Evolutionary conservation across 2,888 invertebrate genomes (phyloP).

Genomic region (Alviniconcha strummeri): DNA sequence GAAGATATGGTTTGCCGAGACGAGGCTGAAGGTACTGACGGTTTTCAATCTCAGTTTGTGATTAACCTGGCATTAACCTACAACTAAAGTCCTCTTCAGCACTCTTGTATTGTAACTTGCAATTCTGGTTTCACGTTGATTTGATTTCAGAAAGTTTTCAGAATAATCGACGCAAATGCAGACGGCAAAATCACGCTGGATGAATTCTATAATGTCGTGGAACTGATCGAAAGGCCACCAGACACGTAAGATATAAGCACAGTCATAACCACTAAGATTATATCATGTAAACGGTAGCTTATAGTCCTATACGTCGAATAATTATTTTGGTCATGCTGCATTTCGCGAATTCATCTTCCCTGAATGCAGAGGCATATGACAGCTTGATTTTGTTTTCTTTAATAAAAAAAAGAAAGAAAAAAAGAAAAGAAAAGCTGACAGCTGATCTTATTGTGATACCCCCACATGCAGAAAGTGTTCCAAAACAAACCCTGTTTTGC

Average conservation of each 20-base stretch:
- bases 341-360: not conserved
- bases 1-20: too few relatives aligned
- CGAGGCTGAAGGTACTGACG: too few relatives aligned
- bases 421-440: too few relatives aligned
- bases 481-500: too few relatives aligned
- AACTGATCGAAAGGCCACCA: not conserved
- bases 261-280: not conserved
- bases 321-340: not conserved
- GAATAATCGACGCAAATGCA: slow-evolving; percentile 1
- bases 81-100: too few relatives aligned
- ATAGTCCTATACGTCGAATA: not conserved
- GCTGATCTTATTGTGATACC: too few relatives aligned
- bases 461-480: too few relatives aligned
- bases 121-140: too few relatives aligned
- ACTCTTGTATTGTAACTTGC: too few relatives aligned
- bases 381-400: not conserved
- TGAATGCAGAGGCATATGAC: not conserved
- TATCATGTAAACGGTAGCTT: not conserved
- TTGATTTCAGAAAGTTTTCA: slow-evolving; percentile 11
- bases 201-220: slow-evolving; percentile 5
- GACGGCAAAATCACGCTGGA: slow-evolving; percentile 17
- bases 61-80: too few relatives aligned
- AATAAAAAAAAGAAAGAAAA: not conserved
- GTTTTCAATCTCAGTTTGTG: too few relatives aligned
- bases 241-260: not conserved